Evolutionary conservation across 2,113 vertebrate genomes (phyloP), one percentile per base, ranked within the genome.

Genomic region (Equus quagga): DNA sequence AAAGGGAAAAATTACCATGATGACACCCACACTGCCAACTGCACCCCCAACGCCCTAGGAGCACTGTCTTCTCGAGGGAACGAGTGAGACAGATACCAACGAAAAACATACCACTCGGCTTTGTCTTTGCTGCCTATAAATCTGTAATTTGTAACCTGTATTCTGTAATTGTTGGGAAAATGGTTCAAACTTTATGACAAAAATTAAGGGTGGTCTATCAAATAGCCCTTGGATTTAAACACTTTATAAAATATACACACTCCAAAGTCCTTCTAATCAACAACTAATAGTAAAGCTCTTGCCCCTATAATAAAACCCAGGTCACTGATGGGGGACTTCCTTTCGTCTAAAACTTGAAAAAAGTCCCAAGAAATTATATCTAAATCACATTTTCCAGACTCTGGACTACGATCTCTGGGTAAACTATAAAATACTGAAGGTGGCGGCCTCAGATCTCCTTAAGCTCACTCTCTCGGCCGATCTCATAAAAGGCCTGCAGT

Each of bases 31-130:
- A 8, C 1, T 14, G 10, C 18, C 41, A 75, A 36, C 51, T 26
- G 10, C 2, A 58, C 4, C 0, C 9, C 62, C 46, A 44, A 2
- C 17, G 2, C 13, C 21, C 54, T 26, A 12, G 65, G 10, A 75
- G 19, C n/a, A 58, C 51, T 9, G 1, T 9, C 64, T 28, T 28
- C 49, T 2, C 2, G 8, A 5, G 62, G 46, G 12, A 31, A 5
- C 6, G 2, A 1, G 28, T 2, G 46, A 44, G 5, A 6, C 4
- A 6, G 26, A 18, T 15, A 19, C 9, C 14, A 17, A 24, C 2
- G 28, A 31, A 18, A 28, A 28, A 7, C 14, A 4, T 21, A 76
- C 26, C 26, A 1, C 28, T 56, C 6, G 1, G n/a, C 3, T 6
- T 9, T 36, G 65, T 6, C 78, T 41, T 10, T 1, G 5, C 51